Evolutionary conservation across 1,140 invertebrate genomes (phyloP).

Genomic region (Drosophila malerkotliana): DNA sequence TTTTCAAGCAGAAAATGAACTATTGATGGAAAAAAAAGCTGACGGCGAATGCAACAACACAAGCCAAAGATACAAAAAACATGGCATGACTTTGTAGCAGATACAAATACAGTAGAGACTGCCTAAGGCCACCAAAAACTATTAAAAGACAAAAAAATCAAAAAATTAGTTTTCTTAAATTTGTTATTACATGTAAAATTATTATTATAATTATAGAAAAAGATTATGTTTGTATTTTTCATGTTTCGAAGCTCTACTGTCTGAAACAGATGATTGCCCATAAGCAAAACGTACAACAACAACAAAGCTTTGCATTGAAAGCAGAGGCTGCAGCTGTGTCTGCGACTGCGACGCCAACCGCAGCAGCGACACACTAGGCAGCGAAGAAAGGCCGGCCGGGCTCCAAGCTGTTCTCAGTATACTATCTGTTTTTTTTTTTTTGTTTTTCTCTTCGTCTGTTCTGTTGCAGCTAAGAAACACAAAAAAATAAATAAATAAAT

Average conservation of each 20-base stretch:
- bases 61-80: constrained; percentile 58
- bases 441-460: neutral
- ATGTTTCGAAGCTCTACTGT: constrained; percentile 14
- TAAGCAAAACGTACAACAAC: constrained; percentile 63
- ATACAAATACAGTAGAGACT: constrained; percentile 20
- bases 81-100: constrained; percentile 67
- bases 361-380: constrained; percentile 11
- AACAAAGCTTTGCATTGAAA: constrained; percentile 45
- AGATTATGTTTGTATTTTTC: neutral
- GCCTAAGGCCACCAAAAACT: neutral
- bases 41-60: constrained; percentile 73
- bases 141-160: neutral
- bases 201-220: neutral
- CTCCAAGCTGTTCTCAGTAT: constrained; percentile 32
- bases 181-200: neutral
- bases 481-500: constrained; percentile 70
- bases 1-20: constrained; percentile 77
- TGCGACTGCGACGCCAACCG: neutral
- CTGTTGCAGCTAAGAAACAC: constrained; percentile 60
- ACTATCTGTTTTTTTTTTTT: constrained; percentile 22
- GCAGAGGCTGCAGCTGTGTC: constrained; percentile 32
- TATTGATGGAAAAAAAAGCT: constrained; percentile 76
- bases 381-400: constrained; percentile 57
- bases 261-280: constrained; percentile 78
- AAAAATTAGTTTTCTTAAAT: neutral